phyloP scores from a whole-genome alignment of 2,113 vertebrate genomes.

The Labrus mixtus region DNA sequence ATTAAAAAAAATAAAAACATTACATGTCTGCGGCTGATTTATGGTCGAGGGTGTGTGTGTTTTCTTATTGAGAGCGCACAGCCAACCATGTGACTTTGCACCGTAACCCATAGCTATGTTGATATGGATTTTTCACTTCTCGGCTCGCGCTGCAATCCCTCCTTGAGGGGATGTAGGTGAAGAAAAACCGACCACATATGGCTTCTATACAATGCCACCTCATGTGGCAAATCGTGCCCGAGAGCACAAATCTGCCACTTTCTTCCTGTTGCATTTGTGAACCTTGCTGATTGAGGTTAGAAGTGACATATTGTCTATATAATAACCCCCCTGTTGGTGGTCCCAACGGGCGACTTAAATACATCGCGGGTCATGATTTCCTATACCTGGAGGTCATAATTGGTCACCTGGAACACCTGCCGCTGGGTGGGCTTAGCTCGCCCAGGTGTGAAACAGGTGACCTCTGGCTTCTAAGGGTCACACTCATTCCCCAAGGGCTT shows the following conservation, averaged over 20 bases:
- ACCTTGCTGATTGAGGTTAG: neutral
- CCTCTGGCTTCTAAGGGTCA: conserved; percentile 35
- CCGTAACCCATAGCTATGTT: conserved; percentile 52
- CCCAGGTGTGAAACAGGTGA: conserved; percentile 61
- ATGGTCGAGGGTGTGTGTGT: conserved; percentile 4
- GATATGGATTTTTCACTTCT: conserved; percentile 55
- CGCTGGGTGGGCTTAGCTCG: conserved; percentile 50
- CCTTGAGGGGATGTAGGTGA: conserved; percentile 3
- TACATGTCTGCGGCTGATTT: conserved; percentile 8
- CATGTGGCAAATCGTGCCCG: conserved; percentile 29
- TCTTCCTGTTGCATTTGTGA: neutral
- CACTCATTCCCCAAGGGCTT: conserved; percentile 15
- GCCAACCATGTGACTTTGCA: conserved; percentile 19
- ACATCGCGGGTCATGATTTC: conserved; percentile 27
- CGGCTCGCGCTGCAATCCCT: conserved; percentile 6
- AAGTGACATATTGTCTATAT: conserved; percentile 11
- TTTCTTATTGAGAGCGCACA: neutral
- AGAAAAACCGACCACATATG: conserved; percentile 33
- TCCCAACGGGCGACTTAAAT: neutral
- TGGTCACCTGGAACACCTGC: conserved; percentile 59
- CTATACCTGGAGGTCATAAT: conserved; percentile 28
- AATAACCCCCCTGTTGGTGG: neutral
- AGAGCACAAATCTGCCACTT: conserved; percentile 5
- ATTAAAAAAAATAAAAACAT: conserved; percentile 31
- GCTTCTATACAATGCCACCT: conserved; percentile 28